Evolutionary conservation across 1,140 invertebrate species (phyloP), one percentile per base, ranked within the genome.

Genomic region (Nixonia krombeini): DNA sequence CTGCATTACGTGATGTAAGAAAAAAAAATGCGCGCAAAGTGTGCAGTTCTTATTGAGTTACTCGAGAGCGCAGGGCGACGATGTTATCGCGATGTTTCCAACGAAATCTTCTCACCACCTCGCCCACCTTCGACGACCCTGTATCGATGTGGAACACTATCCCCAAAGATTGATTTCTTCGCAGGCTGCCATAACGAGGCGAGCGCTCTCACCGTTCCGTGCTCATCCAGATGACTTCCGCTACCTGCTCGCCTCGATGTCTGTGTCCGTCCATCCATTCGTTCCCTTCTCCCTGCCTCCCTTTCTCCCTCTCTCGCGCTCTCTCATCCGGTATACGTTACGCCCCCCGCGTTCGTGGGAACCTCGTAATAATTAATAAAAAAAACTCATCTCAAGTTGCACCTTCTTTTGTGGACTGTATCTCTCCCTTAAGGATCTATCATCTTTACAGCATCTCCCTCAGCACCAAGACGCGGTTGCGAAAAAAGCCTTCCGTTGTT

Each of bases 271-370:
- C n/a, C n/a, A n/a, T n/a, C 61, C 63, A 59, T 73, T 55, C 64
- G 53, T 61, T 25, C 53, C 50, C 68, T 49, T 57, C 53, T 55
- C 31, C 42, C 49, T 70, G 40, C 4, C 57, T n/a, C n/a, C n/a
- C n/a, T n/a, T n/a, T n/a, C n/a, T n/a, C n/a, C n/a, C n/a, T n/a
- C 53, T 57, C 62, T 66, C 61, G n/a, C 59, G 51, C 53, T 25
- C 40, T 41, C 53, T 16, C 58, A 42, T 72, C 75, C 71, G 62
- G 33, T 49, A 15, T 71, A 69, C 71, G 79, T 77, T 79, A 83
- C 82, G 81, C 82, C 82, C 79, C 82, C 80, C 81, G 72, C 80
- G 72, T 79, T 80, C 83, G 83, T 85, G 83, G 81, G 83, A 84
- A 84, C 81, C 75, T 73, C 63, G 61, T 74, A 81, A 82, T 84